A percentile compares a stretch with the other conserved stretches of the same genome.
These are phyloP conservation scores for Orthosia gothica DNA, from an alignment of 2,888 invertebrate species.

Conservation along the genomic window DNA sequence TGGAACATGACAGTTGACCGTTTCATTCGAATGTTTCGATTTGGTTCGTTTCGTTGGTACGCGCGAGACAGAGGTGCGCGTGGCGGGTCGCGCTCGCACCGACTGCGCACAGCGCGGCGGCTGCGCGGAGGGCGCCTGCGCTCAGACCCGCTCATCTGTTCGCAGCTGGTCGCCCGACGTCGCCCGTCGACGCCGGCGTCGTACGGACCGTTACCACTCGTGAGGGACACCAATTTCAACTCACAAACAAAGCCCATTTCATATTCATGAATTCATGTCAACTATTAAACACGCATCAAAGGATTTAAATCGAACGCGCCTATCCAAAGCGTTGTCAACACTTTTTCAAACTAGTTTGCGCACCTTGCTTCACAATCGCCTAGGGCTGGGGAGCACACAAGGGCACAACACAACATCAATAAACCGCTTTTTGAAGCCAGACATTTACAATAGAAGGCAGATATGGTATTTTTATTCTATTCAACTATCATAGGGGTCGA, in stretches of 20 bases:
- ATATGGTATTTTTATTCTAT: slow-evolving; percentile 52
- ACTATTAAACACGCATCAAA: slow-evolving; percentile 70
- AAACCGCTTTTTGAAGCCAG: slow-evolving; percentile 62
- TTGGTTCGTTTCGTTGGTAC: slow-evolving; percentile 74
- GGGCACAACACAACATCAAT: slow-evolving; percentile 62
- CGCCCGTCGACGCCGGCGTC: slow-evolving; percentile 50
- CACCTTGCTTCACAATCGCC: slow-evolving; percentile 70
- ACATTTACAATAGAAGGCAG: slow-evolving; percentile 64
- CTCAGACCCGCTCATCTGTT: slow-evolving; percentile 80
- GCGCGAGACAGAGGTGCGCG: slow-evolving; percentile 82
- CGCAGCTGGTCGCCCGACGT: slow-evolving; percentile 77
- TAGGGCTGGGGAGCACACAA: slow-evolving; percentile 62
- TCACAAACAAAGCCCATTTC: slow-evolving; percentile 77
- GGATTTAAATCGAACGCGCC: slow-evolving; percentile 66
- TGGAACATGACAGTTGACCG: slow-evolving; percentile 76
- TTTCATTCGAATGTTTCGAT: slow-evolving; percentile 81
- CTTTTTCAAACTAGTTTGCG: slow-evolving; percentile 76
- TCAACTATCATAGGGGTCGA: slow-evolving; percentile 60
- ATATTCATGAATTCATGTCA: slow-evolving; percentile 72
- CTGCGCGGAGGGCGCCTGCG: slow-evolving; percentile 75
- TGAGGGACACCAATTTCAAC: slow-evolving; percentile 74
- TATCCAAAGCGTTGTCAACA: slow-evolving; percentile 73
- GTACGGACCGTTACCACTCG: slow-evolving; percentile 81
- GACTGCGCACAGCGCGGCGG: slow-evolving; percentile 77
- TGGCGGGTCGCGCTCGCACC: slow-evolving; percentile 84